phyloP scores from a whole-genome alignment of 35 echinoderm and acorn worm species.

The Ptychodera flava region DNA sequence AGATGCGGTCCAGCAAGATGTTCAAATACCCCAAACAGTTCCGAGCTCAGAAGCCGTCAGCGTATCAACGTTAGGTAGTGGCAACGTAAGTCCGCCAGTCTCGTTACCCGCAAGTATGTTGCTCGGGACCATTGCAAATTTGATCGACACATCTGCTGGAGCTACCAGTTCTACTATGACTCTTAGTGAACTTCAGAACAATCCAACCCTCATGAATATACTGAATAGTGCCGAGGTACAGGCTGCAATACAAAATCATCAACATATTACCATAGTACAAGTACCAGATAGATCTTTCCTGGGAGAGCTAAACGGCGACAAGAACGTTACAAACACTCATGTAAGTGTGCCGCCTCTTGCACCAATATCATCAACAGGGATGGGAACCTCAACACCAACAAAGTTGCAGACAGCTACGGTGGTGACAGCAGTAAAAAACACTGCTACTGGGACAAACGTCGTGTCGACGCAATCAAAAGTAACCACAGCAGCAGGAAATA shows the following conservation, averaged over 20 bases:
- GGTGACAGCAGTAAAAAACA: neutral
- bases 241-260: conserved; percentile 55
- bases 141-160: conserved; percentile 39
- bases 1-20: neutral
- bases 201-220: conserved; percentile 35
- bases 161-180: conserved; percentile 16
- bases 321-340: conserved; percentile 5
- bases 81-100: neutral
- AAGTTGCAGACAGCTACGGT: neutral
- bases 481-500: neutral
- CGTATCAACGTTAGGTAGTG: neutral
- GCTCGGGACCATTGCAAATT: neutral
- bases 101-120: neutral
- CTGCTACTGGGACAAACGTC: neutral
- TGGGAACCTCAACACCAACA: neutral
- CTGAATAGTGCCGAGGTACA: conserved; percentile 85
- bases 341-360: neutral
- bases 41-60: neutral
- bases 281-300: conserved; percentile 56
- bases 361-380: neutral
- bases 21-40: neutral
- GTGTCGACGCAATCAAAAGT: conserved; percentile 11
- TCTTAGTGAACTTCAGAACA: conserved; percentile 67
- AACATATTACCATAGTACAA: conserved; percentile 89
- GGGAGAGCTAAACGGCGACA: conserved; percentile 8